Evolutionary conservation across 1,140 invertebrate species (phyloP).

Genomic region (Cataglyphis hispanica): DNA sequence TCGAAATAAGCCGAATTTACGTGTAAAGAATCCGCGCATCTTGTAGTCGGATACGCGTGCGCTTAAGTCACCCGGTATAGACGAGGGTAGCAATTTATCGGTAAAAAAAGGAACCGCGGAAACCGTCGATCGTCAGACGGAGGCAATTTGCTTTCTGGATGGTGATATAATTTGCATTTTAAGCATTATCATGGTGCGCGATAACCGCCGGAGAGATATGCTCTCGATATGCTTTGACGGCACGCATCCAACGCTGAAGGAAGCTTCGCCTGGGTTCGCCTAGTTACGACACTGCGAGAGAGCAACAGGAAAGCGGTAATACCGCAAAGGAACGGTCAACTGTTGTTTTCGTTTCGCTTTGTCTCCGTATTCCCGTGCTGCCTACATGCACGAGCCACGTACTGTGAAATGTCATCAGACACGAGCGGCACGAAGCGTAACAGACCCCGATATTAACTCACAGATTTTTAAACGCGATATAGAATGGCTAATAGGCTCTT

Average conservation of each 20-base stretch:
- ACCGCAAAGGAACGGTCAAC: constrained; percentile 55
- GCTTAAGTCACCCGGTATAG: constrained; percentile 21
- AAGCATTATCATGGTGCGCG: constrained; percentile 5
- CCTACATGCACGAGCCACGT: neutral
- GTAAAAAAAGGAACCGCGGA: constrained; percentile 21
- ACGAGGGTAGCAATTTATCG: constrained; percentile 35
- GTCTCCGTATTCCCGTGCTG: constrained; percentile 48
- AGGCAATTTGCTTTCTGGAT: constrained; percentile 23
- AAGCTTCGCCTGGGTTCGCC: neutral
- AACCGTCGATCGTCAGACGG: constrained; percentile 22
- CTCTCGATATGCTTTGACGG: constrained; percentile 12
- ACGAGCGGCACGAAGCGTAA: constrained; percentile 9
- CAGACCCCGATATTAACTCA: constrained; percentile 20
- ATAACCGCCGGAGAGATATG: neutral
- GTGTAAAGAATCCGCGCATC: constrained; percentile 34
- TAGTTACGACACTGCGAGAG: constrained; percentile 65
- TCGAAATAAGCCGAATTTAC: constrained; percentile 5
- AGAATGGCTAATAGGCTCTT: neutral
- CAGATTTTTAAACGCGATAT: constrained; percentile 1
- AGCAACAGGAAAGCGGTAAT: constrained; percentile 46
- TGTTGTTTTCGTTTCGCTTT: constrained; percentile 73
- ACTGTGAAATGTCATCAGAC: constrained; percentile 44
- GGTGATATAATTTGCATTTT: constrained; percentile 36
- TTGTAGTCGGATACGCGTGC: neutral
- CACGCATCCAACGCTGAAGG: neutral